Conservation (phyloP, 64 coral and sea anemone genomes). For the Pocillopora damicornis region DNA sequence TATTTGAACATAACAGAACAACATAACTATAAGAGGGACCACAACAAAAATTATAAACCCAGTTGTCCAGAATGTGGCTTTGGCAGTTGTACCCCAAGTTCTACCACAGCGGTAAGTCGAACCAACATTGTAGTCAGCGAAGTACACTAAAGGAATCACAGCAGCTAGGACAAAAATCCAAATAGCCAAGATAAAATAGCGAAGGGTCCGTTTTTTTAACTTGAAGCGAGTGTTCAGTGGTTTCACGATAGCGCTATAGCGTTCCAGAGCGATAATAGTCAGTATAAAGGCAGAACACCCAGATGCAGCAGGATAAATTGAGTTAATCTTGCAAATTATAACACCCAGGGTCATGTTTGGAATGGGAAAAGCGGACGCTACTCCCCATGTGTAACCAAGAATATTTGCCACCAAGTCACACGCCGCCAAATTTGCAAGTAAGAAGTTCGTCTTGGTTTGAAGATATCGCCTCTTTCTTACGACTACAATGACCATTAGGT, state of each 20-base stretch:
- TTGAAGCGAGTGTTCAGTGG: slow-evolving; percentile 6
- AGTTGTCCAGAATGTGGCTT: not conserved
- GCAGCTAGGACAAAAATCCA: not conserved
- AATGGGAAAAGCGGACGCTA: not conserved
- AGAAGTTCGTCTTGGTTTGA: slow-evolving; percentile 24
- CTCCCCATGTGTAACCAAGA: not conserved
- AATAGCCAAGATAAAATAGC: not conserved
- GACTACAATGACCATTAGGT: slow-evolving; percentile 10
- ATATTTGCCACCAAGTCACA: slow-evolving; percentile 10
- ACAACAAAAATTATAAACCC: not conserved
- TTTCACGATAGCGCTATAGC: slow-evolving; percentile 21
- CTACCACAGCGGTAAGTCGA: not conserved
- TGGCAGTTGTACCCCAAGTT: not conserved
- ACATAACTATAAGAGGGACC: not conserved
- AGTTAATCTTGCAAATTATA: slow-evolving; percentile 7
- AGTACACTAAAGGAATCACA: slow-evolving; percentile 1
- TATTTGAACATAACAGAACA: slow-evolving; percentile 36
- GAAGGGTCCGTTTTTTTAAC: not conserved
- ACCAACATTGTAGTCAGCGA: not conserved
- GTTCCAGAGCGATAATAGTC: slow-evolving; percentile 21
- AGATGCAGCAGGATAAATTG: not conserved
- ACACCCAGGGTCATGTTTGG: not conserved
- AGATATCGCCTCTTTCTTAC: slow-evolving; percentile 38
- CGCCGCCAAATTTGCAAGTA: slow-evolving; percentile 20
- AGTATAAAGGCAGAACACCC: not conserved